These are phyloP conservation scores for Blennius ocellaris DNA, from an alignment of 2,113 vertebrate genomes.

Conservation along the genomic window DNA sequence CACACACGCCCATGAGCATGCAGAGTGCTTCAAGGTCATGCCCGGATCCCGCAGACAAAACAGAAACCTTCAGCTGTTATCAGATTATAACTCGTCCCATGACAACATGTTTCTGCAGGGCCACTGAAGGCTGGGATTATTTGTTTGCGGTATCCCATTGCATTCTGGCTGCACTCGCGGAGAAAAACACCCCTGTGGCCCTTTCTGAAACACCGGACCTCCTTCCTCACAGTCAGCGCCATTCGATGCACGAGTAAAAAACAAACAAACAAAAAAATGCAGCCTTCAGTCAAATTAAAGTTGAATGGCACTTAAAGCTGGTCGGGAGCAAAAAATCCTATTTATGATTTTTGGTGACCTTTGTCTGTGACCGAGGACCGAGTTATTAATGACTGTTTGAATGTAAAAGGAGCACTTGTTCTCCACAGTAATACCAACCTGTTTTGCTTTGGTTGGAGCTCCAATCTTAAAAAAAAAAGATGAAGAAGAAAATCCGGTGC, in stretches of 20 bases:
- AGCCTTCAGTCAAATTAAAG: constrained; percentile 26
- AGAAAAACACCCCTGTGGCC: constrained; percentile 1
- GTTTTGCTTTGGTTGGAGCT: neutral
- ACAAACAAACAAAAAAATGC: constrained; percentile 7
- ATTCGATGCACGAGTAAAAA: neutral
- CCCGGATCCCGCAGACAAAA: neutral
- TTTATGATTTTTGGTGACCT: constrained; percentile 16
- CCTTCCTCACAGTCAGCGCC: neutral
- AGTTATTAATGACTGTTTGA: neutral
- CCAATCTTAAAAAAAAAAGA: neutral
- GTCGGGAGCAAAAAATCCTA: constrained; percentile 11
- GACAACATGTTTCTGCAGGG: too few species aligned
- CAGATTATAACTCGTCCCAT: neutral
- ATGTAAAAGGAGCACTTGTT: neutral
- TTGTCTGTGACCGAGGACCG: neutral
- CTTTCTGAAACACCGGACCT: constrained; percentile 3
- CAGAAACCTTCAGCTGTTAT: neutral
- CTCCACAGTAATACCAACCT: neutral
- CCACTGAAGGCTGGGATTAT: neutral
- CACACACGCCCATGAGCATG: too few species aligned
- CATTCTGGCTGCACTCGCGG: neutral
- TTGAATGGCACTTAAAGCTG: constrained; percentile 8
- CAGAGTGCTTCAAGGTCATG: too few species aligned
- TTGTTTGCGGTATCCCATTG: constrained; percentile 5
- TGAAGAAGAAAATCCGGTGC: neutral